phyloP scores from a whole-genome alignment of 2,797 vertebrate species.

The Nannoperca australis region DNA sequence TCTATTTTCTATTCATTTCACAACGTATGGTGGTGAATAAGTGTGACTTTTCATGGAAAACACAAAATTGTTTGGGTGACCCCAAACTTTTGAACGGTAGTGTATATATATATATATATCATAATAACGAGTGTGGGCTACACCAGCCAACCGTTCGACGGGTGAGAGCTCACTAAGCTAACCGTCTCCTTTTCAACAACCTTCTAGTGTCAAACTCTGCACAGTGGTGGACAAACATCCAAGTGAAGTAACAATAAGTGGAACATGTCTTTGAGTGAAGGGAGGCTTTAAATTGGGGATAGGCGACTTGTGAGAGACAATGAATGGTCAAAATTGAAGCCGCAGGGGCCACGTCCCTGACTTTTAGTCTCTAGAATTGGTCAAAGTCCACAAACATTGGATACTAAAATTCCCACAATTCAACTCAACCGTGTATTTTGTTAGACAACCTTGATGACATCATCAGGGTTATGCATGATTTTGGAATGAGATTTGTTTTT shows the following conservation, averaged over 20 bases:
- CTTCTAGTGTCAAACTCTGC: neutral
- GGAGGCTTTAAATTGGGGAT: neutral
- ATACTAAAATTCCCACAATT: neutral
- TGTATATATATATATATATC: too few species aligned
- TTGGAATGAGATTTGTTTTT: neutral
- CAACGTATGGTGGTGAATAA: too few species aligned
- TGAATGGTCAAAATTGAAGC: neutral
- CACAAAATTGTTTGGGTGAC: too few species aligned
- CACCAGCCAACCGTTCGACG: too few species aligned
- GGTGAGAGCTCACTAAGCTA: too few species aligned
- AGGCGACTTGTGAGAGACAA: neutral
- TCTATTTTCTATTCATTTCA: too few species aligned
- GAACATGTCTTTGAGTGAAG: neutral
- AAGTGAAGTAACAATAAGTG: conserved; percentile 4
- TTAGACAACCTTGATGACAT: neutral
- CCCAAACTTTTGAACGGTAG: too few species aligned
- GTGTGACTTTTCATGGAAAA: too few species aligned
- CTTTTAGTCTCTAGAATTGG: neutral
- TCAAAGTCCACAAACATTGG: neutral
- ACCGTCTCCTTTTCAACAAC: too few species aligned
- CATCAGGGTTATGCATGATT: neutral
- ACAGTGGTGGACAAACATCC: conserved; percentile 1
- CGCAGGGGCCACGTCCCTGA: neutral
- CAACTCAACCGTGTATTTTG: neutral
- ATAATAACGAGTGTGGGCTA: too few species aligned